Conservation (phyloP, 2,888 invertebrate genomes). For the Spialia ferax region DNA sequence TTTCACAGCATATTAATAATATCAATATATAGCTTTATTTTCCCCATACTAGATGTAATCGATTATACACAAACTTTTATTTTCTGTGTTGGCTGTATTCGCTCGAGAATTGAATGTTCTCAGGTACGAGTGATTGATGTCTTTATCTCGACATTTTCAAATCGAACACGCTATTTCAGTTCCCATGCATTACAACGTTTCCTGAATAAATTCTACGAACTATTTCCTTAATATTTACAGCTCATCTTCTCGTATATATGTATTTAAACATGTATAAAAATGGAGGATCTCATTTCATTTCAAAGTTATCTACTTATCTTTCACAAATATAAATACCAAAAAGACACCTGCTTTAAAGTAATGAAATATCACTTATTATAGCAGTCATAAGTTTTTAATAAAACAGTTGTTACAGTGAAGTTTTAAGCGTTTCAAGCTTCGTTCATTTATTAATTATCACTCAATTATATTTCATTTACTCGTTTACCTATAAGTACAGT, state of each 20-base stretch:
- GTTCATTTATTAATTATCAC: no score
- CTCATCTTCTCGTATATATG: constrained; percentile 3
- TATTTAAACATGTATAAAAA: background rate
- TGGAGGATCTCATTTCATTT: background rate
- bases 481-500: no score
- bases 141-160: constrained; percentile 66
- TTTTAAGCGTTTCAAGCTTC: no score
- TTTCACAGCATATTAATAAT: no score
- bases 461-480: no score
- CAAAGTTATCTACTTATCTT: background rate
- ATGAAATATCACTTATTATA: no score
- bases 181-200: constrained; percentile 52
- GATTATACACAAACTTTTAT: constrained; percentile 43
- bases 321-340: no score
- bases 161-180: constrained; percentile 62
- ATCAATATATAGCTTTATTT: background rate
- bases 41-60: constrained; percentile 26
- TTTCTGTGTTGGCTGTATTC: constrained; percentile 54
- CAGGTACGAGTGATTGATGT: constrained; percentile 72
- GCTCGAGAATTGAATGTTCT: constrained; percentile 65
- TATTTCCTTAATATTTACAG: constrained; percentile 12
- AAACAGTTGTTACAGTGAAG: no score
- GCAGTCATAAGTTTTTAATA: no score
- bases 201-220: constrained; percentile 12
- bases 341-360: no score